Base-by-base conservation (phyloP, 2,113 vertebrate species). In the Syngnathus floridae region DNA sequence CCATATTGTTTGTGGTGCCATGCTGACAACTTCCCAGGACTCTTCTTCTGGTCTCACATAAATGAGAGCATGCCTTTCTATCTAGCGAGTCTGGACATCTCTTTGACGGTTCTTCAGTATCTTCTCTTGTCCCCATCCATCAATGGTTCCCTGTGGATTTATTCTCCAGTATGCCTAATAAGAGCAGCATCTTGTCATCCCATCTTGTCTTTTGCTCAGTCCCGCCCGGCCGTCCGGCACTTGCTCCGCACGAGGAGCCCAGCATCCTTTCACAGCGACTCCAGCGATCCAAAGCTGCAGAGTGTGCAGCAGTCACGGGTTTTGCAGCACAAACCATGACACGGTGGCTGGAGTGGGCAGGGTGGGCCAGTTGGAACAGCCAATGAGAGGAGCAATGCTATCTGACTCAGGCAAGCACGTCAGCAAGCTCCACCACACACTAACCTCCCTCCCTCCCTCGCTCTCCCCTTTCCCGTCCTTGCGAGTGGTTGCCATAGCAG, bases 401-500 rank as follows among this genome's bases (percentile, higher is more conserved):
- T 64, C 66, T 64, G 61, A 12, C 26, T 72, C 26, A 31, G 3
- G 67, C 83, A 65, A 74, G 66, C 74, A 41, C 78, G 81, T 87
- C 80, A 90, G 78, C 73, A 85, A 26, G 63, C 26, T 71, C 75
- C 77, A 88, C 78, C 77, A 21, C 37, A 19, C 19, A 22, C 62
- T 49, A 76, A 77, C 84, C 72, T 82, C 22, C 74, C 72, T 31
- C 26, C 26, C 26, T 31, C 26, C 26, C 26, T 31, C 3, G 26
- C 90, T 84, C 88, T 74, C 90, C 86, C 82, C 84, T 72, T 82
- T 22, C 74, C 72, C 75, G 83, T 77, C 83, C 91, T 84, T 91
- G 91, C 86, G 82, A 74, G 75, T 4, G 66, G 96, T 97, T 94
- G 87, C 91, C 88, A 96, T 94, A 88, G 97, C 81, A 91, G 97